These are phyloP conservation scores for Valencia hispanica DNA, from an alignment of 2,797 vertebrate species.

Conservation along the genomic window DNA sequence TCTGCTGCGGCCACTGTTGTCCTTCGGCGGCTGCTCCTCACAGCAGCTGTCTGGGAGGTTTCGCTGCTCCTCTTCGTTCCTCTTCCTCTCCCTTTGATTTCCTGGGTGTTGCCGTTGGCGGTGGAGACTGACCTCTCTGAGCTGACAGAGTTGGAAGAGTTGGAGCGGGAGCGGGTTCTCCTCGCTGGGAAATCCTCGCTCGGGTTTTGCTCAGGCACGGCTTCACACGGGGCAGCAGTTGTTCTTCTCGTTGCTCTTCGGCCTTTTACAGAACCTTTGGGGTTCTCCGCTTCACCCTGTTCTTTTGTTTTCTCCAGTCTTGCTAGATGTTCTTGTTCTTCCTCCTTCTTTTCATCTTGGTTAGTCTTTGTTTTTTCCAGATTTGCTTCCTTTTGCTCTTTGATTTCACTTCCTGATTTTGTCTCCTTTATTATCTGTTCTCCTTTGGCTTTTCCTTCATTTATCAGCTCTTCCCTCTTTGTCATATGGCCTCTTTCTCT, in stretches of 20 bases:
- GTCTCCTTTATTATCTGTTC: constrained; percentile 26
- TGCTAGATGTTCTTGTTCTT: constrained; percentile 21
- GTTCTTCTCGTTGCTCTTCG: constrained; percentile 53
- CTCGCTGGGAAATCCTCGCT: constrained; percentile 59
- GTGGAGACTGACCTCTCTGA: constrained; percentile 72
- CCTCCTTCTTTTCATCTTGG: constrained; percentile 26
- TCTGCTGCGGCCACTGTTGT: constrained; percentile 34
- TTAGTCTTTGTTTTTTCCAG: constrained; percentile 18
- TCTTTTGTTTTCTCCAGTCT: constrained; percentile 20
- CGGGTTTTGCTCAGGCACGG: background rate
- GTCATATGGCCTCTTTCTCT: background rate
- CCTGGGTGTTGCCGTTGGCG: constrained; percentile 22
- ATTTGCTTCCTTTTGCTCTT: constrained; percentile 11
- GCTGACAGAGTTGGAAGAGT: constrained; percentile 74
- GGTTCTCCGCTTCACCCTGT: constrained; percentile 10
- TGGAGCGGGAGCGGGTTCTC: constrained; percentile 76
- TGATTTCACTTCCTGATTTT: constrained; percentile 22
- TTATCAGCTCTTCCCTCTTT: constrained; percentile 22
- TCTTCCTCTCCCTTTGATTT: constrained; percentile 49
- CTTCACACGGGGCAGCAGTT: background rate
- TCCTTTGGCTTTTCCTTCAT: constrained; percentile 9
- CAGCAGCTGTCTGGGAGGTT: background rate
- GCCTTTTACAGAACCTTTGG: constrained; percentile 39
- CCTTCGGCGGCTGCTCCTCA: constrained; percentile 51
- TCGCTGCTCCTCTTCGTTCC: constrained; percentile 38